phyloP scores from a whole-genome alignment of 2,797 vertebrate species.

The Dendrocincla fuliginosa region DNA sequence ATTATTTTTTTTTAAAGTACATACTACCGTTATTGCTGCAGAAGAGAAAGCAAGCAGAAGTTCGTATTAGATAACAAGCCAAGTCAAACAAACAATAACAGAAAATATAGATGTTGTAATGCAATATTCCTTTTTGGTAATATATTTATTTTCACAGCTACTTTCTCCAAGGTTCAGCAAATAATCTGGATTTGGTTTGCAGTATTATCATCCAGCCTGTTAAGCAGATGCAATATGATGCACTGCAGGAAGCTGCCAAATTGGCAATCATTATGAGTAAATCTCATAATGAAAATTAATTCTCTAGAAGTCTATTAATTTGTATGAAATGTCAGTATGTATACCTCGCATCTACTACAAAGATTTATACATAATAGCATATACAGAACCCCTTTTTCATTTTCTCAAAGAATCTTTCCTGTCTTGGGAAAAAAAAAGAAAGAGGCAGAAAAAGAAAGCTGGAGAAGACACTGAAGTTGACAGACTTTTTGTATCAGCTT shows the following conservation, averaged over 20 bases:
- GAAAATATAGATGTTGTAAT: background rate
- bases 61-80: no score
- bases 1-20: no score
- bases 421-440: background rate
- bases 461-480: background rate
- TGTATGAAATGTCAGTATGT: conserved; percentile 10
- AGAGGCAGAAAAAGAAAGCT: background rate
- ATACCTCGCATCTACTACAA: background rate
- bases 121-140: background rate
- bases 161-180: background rate
- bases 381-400: background rate
- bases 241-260: conserved; percentile 29
- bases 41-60: background rate
- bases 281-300: conserved; percentile 30
- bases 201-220: background rate
- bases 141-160: background rate
- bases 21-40: background rate
- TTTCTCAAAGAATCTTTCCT: background rate
- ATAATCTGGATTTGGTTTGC: background rate
- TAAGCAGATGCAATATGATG: conserved; percentile 47
- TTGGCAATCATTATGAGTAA: conserved; percentile 31
- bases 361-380: background rate
- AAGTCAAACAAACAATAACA: background rate
- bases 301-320: conserved; percentile 27
- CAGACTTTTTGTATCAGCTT: background rate